Conservation (phyloP, 2,888 invertebrate species). For the Cheilosia vulpina region DNA sequence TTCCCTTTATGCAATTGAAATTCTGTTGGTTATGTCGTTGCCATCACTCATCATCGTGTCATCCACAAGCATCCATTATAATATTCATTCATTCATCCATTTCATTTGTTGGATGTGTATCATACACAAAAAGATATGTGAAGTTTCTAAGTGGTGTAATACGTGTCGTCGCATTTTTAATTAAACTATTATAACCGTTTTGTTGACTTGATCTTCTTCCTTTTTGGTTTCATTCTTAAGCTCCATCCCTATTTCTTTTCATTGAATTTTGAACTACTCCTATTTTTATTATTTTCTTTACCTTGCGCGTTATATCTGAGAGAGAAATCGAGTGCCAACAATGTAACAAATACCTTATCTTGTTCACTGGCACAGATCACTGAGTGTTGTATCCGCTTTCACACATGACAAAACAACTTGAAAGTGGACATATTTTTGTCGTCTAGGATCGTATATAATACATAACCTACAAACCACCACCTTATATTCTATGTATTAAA, state of each 20-base stretch:
- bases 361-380: constrained; percentile 72
- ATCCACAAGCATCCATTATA: constrained; percentile 26
- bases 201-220: constrained; percentile 16
- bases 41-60: constrained; percentile 35
- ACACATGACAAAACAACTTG: constrained; percentile 21
- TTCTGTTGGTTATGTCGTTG: constrained; percentile 36
- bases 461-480: constrained; percentile 18
- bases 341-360: constrained; percentile 30
- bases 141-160: constrained; percentile 70
- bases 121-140: constrained; percentile 66
- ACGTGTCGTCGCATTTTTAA: constrained; percentile 74
- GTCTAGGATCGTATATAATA: constrained; percentile 50
- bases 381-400: constrained; percentile 27
- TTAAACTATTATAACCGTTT: constrained; percentile 46
- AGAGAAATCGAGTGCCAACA: constrained; percentile 50
- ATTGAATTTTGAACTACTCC: neutral
- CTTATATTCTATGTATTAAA: constrained; percentile 42
- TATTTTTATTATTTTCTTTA: constrained; percentile 4
- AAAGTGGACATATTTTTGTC: constrained; percentile 52
- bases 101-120: constrained; percentile 65
- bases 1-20: constrained; percentile 31
- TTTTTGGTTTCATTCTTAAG: constrained; percentile 14
- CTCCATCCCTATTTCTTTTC: constrained; percentile 21
- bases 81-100: constrained; percentile 49
- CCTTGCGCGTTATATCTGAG: constrained; percentile 52